Evolutionary conservation across 1,140 invertebrate genomes (phyloP).

Genomic region (Caenorhabditis remanei): DNA sequence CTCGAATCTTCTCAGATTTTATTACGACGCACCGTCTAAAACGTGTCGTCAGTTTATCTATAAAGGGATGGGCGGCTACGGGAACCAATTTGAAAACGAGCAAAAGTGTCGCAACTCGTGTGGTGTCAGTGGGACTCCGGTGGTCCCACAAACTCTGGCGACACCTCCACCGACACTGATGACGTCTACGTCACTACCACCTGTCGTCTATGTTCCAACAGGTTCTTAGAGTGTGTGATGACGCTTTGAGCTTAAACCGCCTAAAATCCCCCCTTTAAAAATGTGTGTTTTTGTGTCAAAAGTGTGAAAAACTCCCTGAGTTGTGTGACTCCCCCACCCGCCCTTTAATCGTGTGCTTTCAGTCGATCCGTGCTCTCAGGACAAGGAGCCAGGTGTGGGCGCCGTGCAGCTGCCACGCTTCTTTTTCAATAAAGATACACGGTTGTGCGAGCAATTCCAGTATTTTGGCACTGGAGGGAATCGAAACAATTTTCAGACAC

Average conservation of each 20-base stretch:
- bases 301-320: constrained; percentile 7
- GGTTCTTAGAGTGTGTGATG: constrained; percentile 24
- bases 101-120: constrained; percentile 59
- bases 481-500: constrained; percentile 70
- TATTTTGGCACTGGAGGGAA: constrained; percentile 72
- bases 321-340: background rate
- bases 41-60: constrained; percentile 65
- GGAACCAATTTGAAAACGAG: constrained; percentile 61
- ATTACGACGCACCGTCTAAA: constrained; percentile 61
- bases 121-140: background rate
- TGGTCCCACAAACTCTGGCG: constrained; percentile 16
- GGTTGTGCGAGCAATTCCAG: constrained; percentile 71
- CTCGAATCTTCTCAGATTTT: constrained; percentile 62
- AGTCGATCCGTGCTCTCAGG: constrained; percentile 72
- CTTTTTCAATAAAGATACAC: constrained; percentile 70
- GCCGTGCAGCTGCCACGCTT: constrained; percentile 66
- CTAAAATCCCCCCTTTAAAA: background rate
- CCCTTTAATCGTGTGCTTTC: constrained; percentile 61
- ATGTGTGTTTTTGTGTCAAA: background rate
- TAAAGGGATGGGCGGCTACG: constrained; percentile 60
- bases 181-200: background rate
- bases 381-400: constrained; percentile 71
- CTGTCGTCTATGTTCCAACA: constrained; percentile 36
- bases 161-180: constrained; percentile 48
- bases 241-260: background rate